Conservation (phyloP, 2,113 vertebrate genomes). For the Dolichotis patagonum region DNA sequence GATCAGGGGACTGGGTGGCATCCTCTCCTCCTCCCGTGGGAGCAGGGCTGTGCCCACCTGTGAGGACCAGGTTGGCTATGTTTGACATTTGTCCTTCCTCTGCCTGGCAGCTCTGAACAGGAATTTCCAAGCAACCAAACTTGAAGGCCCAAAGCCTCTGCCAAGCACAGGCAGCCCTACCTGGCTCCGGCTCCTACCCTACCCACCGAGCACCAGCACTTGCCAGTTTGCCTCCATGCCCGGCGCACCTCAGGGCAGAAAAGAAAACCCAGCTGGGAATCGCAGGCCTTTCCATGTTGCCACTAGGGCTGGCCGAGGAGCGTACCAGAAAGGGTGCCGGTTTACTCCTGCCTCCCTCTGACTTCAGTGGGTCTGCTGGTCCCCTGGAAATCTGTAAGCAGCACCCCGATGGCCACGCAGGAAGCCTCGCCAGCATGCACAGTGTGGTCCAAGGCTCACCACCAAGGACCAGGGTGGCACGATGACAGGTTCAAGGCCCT, state of each 20-base stretch:
- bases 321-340: too few relatives aligned
- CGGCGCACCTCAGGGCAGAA: background rate
- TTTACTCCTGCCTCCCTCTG: background rate
- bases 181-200: rapidly evolving
- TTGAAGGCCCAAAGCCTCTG: background rate
- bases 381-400: background rate
- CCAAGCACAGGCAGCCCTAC: too few relatives aligned
- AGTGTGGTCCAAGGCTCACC: background rate
- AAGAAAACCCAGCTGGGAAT: background rate
- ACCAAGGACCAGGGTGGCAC: too few relatives aligned
- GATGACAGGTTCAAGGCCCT: background rate
- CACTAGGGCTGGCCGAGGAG: background rate
- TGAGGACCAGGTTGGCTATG: rapidly evolving
- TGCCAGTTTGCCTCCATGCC: rapidly evolving
- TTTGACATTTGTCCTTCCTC: background rate
- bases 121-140: background rate
- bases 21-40: background rate
- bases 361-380: background rate
- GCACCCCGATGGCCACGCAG: rapidly evolving
- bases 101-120: background rate
- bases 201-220: background rate
- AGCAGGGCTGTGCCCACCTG: background rate
- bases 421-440: too few relatives aligned
- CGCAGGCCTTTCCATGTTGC: background rate
- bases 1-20: background rate